These are phyloP conservation scores for Dichetophora obliterata DNA, from an alignment of 2,888 invertebrate genomes.

Conservation along the genomic window DNA sequence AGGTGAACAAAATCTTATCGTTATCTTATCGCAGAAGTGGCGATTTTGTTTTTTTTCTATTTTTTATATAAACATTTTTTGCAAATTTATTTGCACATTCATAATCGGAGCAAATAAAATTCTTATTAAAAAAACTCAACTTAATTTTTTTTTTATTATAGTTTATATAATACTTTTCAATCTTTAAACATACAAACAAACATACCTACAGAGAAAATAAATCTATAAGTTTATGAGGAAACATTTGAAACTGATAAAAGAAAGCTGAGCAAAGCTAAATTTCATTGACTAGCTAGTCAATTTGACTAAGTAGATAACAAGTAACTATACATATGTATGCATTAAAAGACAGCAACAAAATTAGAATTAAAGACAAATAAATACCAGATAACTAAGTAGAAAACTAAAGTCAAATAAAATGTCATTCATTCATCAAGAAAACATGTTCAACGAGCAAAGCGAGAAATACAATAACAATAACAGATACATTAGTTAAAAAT, in stretches of 20 bases:
- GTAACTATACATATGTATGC: not conserved
- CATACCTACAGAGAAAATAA: not conserved
- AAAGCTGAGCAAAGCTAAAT: not conserved
- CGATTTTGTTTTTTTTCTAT: too few species aligned
- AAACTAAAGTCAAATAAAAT: slow-evolving; percentile 3
- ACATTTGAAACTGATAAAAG: not conserved
- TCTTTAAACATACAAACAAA: too few species aligned
- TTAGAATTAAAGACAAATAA: not conserved
- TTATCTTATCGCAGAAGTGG: slow-evolving; percentile 10
- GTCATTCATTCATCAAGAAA: slow-evolving; percentile 22
- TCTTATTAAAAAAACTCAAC: slow-evolving; percentile 9
- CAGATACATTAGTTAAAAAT: not conserved
- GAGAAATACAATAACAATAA: not conserved
- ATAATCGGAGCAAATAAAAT: slow-evolving; percentile 4
- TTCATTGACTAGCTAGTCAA: slow-evolving; percentile 13
- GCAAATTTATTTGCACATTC: not conserved
- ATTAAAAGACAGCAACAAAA: not conserved
- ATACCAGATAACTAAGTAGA: not conserved
- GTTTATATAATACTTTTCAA: too few species aligned
- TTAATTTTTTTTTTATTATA: slow-evolving; percentile 21
- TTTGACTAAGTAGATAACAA: not conserved
- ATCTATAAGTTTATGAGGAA: not conserved
- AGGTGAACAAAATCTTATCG: too few species aligned
- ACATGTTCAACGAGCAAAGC: not conserved
- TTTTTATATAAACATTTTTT: not conserved